phyloP scores from a whole-genome alignment of 2,888 invertebrate species.

The Melipona beecheii region DNA sequence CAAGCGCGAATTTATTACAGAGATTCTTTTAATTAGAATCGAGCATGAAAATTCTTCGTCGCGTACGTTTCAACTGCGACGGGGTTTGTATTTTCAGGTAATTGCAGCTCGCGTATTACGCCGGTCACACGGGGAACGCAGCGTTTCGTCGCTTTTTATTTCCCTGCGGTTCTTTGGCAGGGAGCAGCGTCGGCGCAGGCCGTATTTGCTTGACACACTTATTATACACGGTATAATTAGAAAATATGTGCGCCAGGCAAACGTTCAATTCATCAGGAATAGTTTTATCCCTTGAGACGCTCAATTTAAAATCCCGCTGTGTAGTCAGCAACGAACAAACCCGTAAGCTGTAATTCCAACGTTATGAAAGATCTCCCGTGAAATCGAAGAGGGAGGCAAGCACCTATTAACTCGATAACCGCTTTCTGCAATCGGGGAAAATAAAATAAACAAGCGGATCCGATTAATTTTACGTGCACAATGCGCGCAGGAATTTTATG shows the following conservation, averaged over 20 bases:
- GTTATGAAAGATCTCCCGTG: neutral
- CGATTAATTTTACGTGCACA: too few species aligned
- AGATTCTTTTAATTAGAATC: neutral
- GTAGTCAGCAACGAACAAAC: neutral
- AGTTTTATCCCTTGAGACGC: neutral
- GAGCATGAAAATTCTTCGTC: neutral
- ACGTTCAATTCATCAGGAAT: neutral
- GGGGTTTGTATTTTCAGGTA: conserved; percentile 4
- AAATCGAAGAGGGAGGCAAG: neutral
- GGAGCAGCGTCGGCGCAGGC: neutral
- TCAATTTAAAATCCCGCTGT: neutral
- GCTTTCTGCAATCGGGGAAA: too few species aligned
- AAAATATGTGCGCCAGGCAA: neutral
- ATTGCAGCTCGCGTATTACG: conserved; percentile 61
- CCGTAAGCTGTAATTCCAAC: neutral
- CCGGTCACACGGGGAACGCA: conserved; percentile 7
- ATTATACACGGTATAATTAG: conserved; percentile 5
- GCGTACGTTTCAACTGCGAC: neutral
- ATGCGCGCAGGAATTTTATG: too few species aligned
- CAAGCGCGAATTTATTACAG: neutral
- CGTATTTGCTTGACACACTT: conserved; percentile 6
- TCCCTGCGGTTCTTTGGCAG: neutral
- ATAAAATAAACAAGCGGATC: too few species aligned
- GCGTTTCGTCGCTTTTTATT: neutral
- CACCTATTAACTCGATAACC: neutral